Base-by-base conservation (phyloP, 2,113 vertebrate genomes). In the Percopsis transmontana region DNA sequence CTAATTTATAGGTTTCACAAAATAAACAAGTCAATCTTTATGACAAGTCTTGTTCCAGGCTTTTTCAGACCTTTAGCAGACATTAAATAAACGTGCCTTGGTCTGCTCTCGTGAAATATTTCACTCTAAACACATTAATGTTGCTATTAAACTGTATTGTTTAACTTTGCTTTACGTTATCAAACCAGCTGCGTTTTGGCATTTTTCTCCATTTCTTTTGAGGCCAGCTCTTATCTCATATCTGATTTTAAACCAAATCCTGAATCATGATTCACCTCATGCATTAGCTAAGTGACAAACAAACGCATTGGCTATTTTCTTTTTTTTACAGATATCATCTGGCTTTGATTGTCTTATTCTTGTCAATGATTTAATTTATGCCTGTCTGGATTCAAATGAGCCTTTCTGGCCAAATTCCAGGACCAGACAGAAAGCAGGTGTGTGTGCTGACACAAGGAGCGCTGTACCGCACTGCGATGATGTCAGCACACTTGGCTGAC, bases 291-390 rank as follows among this genome's bases (percentile, higher is more conserved):
- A 51, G 19, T 20, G 3, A 51, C 3, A 51, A 51, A 2, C 1
- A 27, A 1, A 21, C 16, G 52, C 20, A 27, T 56, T 33, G 54
- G 54, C 54, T 38, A 27, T 6, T 33, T 33, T 33, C 27, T 33
- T 33, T 33, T 50, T 68, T 69, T 62, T 42, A 61, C 48, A 27
- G 18, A 48, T 63, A 16, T 68, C 83, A 76, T 79, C 79, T 85
- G 76, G 66, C 21, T 62, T 64, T 61, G 56, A 70, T 74, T 79
- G 73, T 16, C 15, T 24, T 75, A 79, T 57, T 71, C 62, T 64
- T 62, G 64, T 79, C 74, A 70, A 56, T 82, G 70, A 72, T 75
- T 82, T 77, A 62, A 79, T 74, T 72, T 73, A 68, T 57, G 66
- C 39, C 33, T 58, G 65, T 73, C 71, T 45, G 40, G 58, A 54